Evolutionary conservation across 2,113 vertebrate species (phyloP).

Genomic region (Formicarius rufipectus): DNA sequence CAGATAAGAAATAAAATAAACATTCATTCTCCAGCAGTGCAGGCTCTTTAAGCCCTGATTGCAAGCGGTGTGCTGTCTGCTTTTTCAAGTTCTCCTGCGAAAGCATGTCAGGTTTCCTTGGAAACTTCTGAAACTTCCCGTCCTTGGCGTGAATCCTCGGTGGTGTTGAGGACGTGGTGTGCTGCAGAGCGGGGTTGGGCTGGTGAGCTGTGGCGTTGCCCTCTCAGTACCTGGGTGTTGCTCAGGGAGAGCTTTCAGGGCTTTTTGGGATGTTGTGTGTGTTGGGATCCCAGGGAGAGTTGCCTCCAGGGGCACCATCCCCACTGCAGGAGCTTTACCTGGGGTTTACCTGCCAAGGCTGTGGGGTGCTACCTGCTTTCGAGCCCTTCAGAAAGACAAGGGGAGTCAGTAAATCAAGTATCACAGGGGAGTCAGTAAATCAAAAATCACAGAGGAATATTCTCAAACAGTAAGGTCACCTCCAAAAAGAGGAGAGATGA

Average conservation of each 20-base stretch:
- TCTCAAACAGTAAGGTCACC: background rate
- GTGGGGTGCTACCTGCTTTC: background rate
- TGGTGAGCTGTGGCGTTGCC: rapidly evolving
- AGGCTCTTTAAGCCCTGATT: background rate
- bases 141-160: background rate
- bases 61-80: background rate
- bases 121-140: background rate
- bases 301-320: background rate
- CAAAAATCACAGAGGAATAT: background rate
- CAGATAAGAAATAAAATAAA: background rate
- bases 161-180: background rate
- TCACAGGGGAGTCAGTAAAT: background rate
- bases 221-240: background rate
- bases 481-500: background rate
- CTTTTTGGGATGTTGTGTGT: background rate
- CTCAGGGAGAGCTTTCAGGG: background rate
- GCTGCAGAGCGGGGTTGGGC: background rate
- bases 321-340: background rate
- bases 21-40: background rate
- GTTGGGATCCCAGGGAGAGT: background rate
- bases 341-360: background rate
- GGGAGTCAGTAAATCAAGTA: background rate
- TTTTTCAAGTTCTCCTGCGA: background rate
- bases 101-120: background rate
- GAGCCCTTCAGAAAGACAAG: background rate